Evolutionary conservation across 2,797 vertebrate species (phyloP).

Genomic region (Sarcoramphus papa): DNA sequence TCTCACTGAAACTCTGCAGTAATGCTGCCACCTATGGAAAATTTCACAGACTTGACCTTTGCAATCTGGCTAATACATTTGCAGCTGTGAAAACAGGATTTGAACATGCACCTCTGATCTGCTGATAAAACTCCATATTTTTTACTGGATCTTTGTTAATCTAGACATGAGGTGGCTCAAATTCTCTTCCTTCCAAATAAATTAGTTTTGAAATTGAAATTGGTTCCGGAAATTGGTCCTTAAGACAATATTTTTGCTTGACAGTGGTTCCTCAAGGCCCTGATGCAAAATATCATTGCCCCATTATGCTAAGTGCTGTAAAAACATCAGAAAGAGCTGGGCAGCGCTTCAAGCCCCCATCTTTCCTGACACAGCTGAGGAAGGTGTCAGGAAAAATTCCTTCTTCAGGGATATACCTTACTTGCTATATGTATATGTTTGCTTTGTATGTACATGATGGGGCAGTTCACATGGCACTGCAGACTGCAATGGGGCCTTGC

Average conservation of each 20-base stretch:
- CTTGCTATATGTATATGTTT: accelerated
- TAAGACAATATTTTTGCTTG: constrained; percentile 3
- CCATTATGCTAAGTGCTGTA: not conserved
- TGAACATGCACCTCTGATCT: not conserved
- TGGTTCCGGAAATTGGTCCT: constrained; percentile 5
- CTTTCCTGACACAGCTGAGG: not conserved
- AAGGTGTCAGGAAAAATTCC: not conserved
- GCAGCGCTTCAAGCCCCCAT: not conserved
- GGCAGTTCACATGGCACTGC: accelerated
- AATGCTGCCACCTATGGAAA: constrained; percentile 62
- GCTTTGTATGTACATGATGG: accelerated
- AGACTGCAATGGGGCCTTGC: accelerated
- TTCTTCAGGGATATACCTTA: not conserved
- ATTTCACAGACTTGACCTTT: not conserved
- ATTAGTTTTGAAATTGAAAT: constrained; percentile 40
- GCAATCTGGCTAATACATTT: not conserved
- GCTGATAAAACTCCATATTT: not conserved
- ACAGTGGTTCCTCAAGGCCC: not conserved
- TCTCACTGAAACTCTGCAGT: not conserved
- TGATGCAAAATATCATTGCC: not conserved
- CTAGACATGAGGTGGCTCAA: not conserved
- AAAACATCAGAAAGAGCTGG: not conserved
- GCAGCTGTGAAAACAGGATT: constrained; percentile 41
- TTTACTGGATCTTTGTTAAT: not conserved
- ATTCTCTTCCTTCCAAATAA: constrained; percentile 21